Conservation (phyloP, 2,888 invertebrate genomes). For the Lasioglossum zephyrum region DNA sequence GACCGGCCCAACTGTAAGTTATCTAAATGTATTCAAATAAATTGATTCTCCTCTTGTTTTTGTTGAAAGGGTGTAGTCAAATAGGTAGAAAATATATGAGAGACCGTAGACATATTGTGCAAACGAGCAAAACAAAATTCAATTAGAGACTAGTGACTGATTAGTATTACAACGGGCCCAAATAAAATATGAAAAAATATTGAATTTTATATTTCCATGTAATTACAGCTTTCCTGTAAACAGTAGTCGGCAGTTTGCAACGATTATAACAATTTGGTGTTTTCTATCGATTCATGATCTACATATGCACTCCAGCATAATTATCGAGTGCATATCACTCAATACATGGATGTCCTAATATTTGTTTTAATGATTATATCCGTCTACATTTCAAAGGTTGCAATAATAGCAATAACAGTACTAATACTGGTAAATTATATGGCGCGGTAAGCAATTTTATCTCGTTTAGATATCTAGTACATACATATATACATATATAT, state of each 20-base stretch:
- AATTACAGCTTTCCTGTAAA: slow-evolving; percentile 25
- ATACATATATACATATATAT: slow-evolving; percentile 31
- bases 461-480: slow-evolving; percentile 70
- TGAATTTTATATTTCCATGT: slow-evolving; percentile 30
- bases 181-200: slow-evolving; percentile 38
- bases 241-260: slow-evolving; percentile 25
- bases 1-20: slow-evolving; percentile 70
- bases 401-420: slow-evolving; percentile 77
- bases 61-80: slow-evolving; percentile 11
- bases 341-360: slow-evolving; percentile 53
- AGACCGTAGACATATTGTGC: slow-evolving; percentile 6
- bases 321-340: slow-evolving; percentile 52
- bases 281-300: slow-evolving; percentile 45
- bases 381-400: slow-evolving; percentile 67
- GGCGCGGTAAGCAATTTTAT: slow-evolving; percentile 79
- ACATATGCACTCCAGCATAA: slow-evolving; percentile 47
- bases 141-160: slow-evolving; percentile 13
- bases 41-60: not conserved
- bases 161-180: slow-evolving; percentile 17
- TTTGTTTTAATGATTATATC: slow-evolving; percentile 61
- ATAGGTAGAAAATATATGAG: slow-evolving; percentile 20
- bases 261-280: slow-evolving; percentile 46
- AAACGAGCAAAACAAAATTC: slow-evolving; percentile 20
- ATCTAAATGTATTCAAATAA: slow-evolving; percentile 29
- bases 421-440: slow-evolving; percentile 84